phyloP scores from a whole-genome alignment of 1,140 invertebrate genomes.

The Meloidogyne hapla region DNA sequence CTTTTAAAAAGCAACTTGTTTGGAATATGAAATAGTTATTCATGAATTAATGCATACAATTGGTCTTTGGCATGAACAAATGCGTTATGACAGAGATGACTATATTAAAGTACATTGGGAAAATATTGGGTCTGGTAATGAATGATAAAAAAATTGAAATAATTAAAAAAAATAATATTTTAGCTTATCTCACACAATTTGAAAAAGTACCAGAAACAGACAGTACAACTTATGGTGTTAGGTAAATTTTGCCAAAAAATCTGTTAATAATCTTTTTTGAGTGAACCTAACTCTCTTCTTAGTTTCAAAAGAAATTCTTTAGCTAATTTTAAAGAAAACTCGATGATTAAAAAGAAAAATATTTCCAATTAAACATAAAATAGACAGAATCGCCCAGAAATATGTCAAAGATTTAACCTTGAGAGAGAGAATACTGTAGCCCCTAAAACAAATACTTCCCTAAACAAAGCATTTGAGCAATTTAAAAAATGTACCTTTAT shows the following conservation, averaged over 20 bases:
- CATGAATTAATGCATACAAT: constrained; percentile 54
- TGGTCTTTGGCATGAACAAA: constrained; percentile 58
- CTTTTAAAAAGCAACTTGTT: constrained; percentile 36
- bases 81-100: constrained; percentile 47
- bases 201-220: constrained; percentile 56
- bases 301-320: too few relatives aligned
- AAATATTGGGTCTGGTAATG: constrained; percentile 40
- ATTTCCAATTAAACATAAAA: too few relatives aligned
- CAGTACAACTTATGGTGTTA: constrained; percentile 57
- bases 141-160: background rate
- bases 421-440: too few relatives aligned
- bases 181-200: constrained; percentile 58
- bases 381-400: too few relatives aligned
- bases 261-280: too few relatives aligned
- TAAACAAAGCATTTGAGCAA: too few relatives aligned
- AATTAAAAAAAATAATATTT: constrained; percentile 18
- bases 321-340: too few relatives aligned
- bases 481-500: too few relatives aligned
- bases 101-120: constrained; percentile 45
- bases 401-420: too few relatives aligned
- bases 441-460: too few relatives aligned
- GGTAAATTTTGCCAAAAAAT: constrained; percentile 7
- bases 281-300: too few relatives aligned
- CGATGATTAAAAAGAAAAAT: too few relatives aligned
- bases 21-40: constrained; percentile 57